A percentile compares a stretch with the other conserved stretches of the same genome.
Conservation (phyloP, 2,888 invertebrate species). For the Mesorhabditis spiculigera region DNA sequence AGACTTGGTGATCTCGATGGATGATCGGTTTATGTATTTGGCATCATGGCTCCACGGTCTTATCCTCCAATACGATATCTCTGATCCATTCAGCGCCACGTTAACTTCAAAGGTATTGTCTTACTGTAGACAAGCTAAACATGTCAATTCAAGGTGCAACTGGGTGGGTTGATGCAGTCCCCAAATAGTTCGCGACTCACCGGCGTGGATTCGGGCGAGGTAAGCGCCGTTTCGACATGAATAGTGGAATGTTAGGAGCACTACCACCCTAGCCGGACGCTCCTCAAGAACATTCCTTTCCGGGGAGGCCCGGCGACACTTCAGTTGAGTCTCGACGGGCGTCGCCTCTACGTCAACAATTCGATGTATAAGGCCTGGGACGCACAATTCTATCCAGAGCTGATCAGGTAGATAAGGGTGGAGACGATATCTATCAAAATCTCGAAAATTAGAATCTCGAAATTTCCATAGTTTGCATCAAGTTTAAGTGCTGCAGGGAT, state of each 20-base stretch:
- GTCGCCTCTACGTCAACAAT: slow-evolving; percentile 77
- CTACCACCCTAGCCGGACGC: slow-evolving; percentile 69
- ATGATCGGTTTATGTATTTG: slow-evolving; percentile 80
- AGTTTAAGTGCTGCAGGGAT: too few relatives aligned
- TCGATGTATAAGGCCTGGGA: slow-evolving; percentile 90
- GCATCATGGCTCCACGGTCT: slow-evolving; percentile 85
- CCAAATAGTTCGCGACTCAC: slow-evolving; percentile 1
- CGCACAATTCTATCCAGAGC: slow-evolving; percentile 60
- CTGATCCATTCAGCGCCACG: slow-evolving; percentile 76
- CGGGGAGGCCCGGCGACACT: slow-evolving; percentile 89
- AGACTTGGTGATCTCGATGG: slow-evolving; percentile 86
- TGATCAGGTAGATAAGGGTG: neutral
- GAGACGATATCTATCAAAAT: neutral
- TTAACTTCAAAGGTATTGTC: slow-evolving; percentile 71
- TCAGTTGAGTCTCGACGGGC: slow-evolving; percentile 89
- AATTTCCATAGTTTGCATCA: too few relatives aligned
- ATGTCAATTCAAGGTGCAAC: slow-evolving; percentile 69
- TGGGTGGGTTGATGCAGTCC: neutral
- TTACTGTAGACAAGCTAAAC: slow-evolving; percentile 60
- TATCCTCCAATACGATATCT: slow-evolving; percentile 87
- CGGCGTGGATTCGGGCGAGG: neutral
- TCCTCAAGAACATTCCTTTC: slow-evolving; percentile 74
- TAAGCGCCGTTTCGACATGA: neutral
- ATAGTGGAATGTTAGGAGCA: slow-evolving; percentile 9
- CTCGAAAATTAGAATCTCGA: too few relatives aligned